Evolutionary conservation across 2,797 vertebrate genomes (phyloP).

Genomic region (Anguilla pacifica): DNA sequence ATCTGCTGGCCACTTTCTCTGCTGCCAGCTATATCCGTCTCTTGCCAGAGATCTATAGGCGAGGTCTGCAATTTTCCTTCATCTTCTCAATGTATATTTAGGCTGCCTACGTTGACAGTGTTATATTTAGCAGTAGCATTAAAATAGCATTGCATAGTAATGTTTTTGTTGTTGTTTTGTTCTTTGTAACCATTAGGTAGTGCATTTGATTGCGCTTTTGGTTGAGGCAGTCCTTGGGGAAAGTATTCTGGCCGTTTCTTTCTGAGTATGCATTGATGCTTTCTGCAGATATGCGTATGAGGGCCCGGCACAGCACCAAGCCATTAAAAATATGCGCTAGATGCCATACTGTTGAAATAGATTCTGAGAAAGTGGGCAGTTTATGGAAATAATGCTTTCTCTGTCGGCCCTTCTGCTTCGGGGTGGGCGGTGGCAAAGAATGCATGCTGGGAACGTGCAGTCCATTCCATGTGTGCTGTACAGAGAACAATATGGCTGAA

Average conservation of each 20-base stretch:
- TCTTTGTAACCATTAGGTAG: neutral
- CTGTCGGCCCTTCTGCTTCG: neutral
- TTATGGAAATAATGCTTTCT: constrained; percentile 1
- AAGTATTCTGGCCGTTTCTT: neutral
- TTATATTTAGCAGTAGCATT: neutral
- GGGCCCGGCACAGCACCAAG: neutral
- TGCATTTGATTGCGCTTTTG: neutral
- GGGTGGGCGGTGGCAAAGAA: neutral
- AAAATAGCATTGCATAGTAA: neutral
- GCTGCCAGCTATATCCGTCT: constrained; percentile 18
- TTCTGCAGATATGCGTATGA: neutral
- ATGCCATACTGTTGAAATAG: neutral
- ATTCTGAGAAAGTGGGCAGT: neutral
- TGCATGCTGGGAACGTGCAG: neutral
- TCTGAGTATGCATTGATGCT: neutral
- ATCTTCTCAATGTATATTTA: neutral
- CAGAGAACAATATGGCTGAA: neutral
- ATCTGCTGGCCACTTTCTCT: constrained; percentile 42
- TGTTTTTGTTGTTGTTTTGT: neutral
- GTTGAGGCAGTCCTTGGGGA: neutral
- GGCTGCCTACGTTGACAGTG: neutral
- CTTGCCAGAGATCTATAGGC: neutral
- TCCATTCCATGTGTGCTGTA: neutral
- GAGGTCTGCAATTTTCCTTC: neutral
- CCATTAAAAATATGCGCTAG: too few species aligned